A percentile compares a stretch with the other conserved stretches of the same genome.
These are phyloP conservation scores for Clanis bilineata DNA, from an alignment of 2,888 invertebrate species.

Conservation along the genomic window DNA sequence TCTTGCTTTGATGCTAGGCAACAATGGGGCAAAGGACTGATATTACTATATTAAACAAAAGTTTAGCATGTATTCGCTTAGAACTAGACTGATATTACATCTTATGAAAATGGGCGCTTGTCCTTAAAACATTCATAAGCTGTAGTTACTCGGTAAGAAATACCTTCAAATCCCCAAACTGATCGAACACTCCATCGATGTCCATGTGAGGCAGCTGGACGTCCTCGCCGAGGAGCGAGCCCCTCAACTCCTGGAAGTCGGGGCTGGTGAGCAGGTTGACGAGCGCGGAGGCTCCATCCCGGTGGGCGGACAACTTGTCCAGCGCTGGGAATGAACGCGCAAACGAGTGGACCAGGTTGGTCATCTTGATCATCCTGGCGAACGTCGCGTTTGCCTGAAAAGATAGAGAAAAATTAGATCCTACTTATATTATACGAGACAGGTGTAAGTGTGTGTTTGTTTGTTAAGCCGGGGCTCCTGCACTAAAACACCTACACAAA, in stretches of 20 bases:
- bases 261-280: constrained; percentile 44
- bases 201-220: constrained; percentile 41
- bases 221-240: constrained; percentile 40
- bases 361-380: constrained; percentile 69
- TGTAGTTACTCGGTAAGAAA: not conserved
- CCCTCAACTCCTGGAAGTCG: constrained; percentile 44
- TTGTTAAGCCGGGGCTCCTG: no score
- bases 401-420: not conserved
- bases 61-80: no score
- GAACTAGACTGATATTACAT: no score
- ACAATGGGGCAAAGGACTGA: no score
- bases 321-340: constrained; percentile 58
- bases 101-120: no score
- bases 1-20: no score
- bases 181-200: constrained; percentile 50
- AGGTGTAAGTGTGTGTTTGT: not conserved
- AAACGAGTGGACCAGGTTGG: constrained; percentile 61
- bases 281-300: constrained; percentile 52
- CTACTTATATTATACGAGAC: not conserved
- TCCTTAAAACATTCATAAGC: no score
- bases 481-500: no score
- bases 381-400: constrained; percentile 82
- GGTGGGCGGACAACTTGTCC: constrained; percentile 49
- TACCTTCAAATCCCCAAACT: constrained; percentile 60
- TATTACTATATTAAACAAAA: no score